Evolutionary conservation across 2,888 invertebrate genomes (phyloP), one percentile per base, ranked within the genome.

Genomic region (Sphaeridia pumilis): DNA sequence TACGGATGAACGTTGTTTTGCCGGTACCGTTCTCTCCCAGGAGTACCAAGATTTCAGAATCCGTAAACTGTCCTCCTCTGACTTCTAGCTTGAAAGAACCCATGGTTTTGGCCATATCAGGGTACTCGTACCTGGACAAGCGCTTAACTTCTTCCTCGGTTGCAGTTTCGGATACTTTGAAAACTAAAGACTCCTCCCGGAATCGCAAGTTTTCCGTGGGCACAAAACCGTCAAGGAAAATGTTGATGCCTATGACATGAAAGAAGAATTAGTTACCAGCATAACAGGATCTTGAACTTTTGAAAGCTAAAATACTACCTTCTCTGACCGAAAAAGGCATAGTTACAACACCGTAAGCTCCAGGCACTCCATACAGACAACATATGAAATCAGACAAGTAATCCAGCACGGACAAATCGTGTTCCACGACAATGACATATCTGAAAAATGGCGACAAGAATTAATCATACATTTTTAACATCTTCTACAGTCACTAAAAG

Each of bases 261-360:
- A 41, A 41, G 7, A 41, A 41, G n/a, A 12, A 41, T 20, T 41
- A 22, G 21, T 36, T 24, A 31, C 36, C 17, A 35, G 26, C 22
- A 21, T 14, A 14, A 42, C 20, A 28, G 34, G 10, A 46, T 34
- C 22, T 17, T n/a, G n/a, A 7, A 27, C 20, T 3, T 46, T 31
- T 46, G 34, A 5, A 17, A 46, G 14, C 4, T 12, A 38, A 38
- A 31, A 52, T 46, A 21, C 12, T 71, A 78, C 95, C 98, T 87
- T 98, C 98, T 66, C 98, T 79, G 5, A 98, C 98, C 24, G 95
- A 95, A 77, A 94, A 97, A 48, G 98, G 98, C 90, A 97, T 92
- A 71, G 98, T 99, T 56, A 98, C 98, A 51, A 98, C 98, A 65
- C 98, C 98, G 71, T 98, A 98, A 66, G 93, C 95, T 67, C 95